These are phyloP conservation scores for Paedocypris sp. DNA, from an alignment of 2,113 vertebrate species.

Conservation along the genomic window DNA sequence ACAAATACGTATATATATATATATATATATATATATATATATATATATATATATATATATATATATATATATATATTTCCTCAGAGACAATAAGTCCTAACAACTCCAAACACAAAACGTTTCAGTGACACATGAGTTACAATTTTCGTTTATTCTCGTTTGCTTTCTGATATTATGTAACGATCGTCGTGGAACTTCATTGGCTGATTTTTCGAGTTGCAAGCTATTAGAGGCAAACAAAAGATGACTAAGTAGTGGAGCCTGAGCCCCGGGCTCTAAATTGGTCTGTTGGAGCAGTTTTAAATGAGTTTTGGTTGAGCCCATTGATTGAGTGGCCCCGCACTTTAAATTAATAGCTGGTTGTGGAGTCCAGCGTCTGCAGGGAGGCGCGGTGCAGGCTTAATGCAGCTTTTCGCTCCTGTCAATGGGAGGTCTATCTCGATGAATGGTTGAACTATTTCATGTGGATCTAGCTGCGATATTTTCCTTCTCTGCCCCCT, in stretches of 20 bases:
- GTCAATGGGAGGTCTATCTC: conserved; percentile 78
- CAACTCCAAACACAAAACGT: too few relatives aligned
- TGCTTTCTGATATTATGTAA: too few relatives aligned
- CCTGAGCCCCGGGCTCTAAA: conserved; percentile 8
- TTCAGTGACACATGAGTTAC: too few relatives aligned
- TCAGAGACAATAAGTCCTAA: too few relatives aligned
- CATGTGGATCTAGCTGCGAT: conserved; percentile 76
- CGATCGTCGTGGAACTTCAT: too few relatives aligned
- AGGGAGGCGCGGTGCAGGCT: conserved; percentile 37
- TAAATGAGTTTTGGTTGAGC: conserved; percentile 38
- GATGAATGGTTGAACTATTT: conserved; percentile 76
- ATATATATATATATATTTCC: too few relatives aligned
- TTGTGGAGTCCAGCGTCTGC: conserved; percentile 21
- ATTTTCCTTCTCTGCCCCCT: conserved; percentile 60
- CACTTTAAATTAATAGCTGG: conserved; percentile 45
- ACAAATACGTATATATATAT: too few relatives aligned
- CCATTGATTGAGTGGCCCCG: conserved; percentile 43
- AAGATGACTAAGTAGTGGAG: conserved; percentile 12
- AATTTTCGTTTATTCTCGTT: too few relatives aligned
- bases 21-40: too few relatives aligned
- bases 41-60: too few relatives aligned
- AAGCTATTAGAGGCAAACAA: conserved; percentile 15
- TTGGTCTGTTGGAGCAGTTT: conserved; percentile 16
- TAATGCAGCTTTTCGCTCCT: conserved; percentile 52
- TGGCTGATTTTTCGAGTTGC: background rate